Conservation (phyloP, 2,797 vertebrate genomes). For the Apogon hyalosoma region DNA sequence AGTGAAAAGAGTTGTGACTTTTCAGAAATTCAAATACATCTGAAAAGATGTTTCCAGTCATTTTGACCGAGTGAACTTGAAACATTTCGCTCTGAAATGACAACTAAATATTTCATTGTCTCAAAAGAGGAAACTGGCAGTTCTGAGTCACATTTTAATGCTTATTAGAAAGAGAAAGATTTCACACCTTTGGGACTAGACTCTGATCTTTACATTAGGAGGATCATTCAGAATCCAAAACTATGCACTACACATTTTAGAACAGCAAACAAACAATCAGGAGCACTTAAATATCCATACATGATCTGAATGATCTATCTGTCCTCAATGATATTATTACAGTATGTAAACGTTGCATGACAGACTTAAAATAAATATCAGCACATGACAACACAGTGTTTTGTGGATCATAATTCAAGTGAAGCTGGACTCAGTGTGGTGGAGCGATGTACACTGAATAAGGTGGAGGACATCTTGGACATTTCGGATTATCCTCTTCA, state of each 20-base stretch:
- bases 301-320: neutral
- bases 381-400: neutral
- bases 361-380: neutral
- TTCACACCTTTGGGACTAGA: neutral
- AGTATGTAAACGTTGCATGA: neutral
- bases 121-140: neutral
- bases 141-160: neutral
- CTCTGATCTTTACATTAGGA: neutral
- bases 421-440: no score
- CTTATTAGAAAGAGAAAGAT: neutral
- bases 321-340: neutral
- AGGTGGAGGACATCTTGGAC: no score
- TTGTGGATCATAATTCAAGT: no score
- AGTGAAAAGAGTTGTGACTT: slow-evolving; percentile 1
- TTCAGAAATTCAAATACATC: neutral
- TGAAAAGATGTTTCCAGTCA: neutral
- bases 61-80: slow-evolving; percentile 9
- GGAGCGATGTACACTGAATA: no score
- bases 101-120: neutral
- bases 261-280: no score
- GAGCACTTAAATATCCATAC: neutral
- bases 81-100: neutral
- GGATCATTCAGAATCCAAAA: no score
- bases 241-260: no score
- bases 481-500: no score